Evolutionary conservation across 2,113 vertebrate species (phyloP).

Genomic region (Nothoprocta pentlandii): DNA sequence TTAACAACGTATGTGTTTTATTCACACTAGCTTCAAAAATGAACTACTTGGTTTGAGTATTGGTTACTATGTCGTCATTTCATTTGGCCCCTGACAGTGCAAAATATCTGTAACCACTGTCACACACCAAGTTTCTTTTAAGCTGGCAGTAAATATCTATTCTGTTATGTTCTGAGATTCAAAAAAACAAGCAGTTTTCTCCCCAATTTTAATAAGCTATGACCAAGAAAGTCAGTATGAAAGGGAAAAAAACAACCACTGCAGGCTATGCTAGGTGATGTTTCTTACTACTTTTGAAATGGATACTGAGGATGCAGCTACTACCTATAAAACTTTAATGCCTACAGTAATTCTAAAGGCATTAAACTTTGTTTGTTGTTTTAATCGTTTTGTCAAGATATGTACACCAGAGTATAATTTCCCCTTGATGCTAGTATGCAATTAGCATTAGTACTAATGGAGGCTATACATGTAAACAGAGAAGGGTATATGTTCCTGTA

Average conservation of each 20-base stretch:
- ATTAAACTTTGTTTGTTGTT: conserved; percentile 31
- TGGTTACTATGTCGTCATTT: no score
- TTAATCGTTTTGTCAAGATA: conserved; percentile 38
- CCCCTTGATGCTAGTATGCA: background rate
- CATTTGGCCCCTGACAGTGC: background rate
- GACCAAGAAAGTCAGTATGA: background rate
- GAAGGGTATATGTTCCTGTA: background rate
- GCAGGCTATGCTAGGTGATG: background rate
- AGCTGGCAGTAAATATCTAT: background rate
- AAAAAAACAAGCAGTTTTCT: no score
- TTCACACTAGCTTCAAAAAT: background rate
- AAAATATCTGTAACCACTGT: background rate
- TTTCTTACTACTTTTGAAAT: background rate
- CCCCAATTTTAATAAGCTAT: background rate
- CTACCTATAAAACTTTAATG: conserved; percentile 16
- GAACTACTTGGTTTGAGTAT: background rate
- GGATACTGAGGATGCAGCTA: background rate
- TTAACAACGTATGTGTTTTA: conserved; percentile 17
- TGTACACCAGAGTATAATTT: background rate
- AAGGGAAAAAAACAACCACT: background rate
- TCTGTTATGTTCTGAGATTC: background rate
- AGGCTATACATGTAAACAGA: background rate
- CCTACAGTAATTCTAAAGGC: background rate
- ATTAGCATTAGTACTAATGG: conserved; percentile 9
- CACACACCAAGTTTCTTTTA: background rate